These are phyloP conservation scores for Gadopsis marmoratus DNA, from an alignment of 2,797 vertebrate genomes.

Conservation along the genomic window DNA sequence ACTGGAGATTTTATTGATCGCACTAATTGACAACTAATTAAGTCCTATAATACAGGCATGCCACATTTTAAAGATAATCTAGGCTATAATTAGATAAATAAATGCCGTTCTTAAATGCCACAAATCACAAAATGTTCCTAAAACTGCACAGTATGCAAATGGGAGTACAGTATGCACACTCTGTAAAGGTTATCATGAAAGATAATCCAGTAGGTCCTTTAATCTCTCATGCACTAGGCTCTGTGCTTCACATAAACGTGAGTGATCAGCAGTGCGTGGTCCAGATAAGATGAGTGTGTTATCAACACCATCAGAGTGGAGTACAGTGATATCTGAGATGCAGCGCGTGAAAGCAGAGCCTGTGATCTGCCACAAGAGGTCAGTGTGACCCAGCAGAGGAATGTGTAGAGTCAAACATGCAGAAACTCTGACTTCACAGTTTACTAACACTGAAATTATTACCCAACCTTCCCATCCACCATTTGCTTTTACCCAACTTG, in stretches of 20 bases:
- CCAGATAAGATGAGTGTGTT: conserved; percentile 17
- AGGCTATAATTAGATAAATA: neutral
- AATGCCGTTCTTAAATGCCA: neutral
- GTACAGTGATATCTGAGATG: neutral
- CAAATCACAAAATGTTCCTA: neutral
- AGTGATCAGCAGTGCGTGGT: neutral
- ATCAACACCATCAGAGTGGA: neutral
- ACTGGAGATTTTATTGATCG: neutral
- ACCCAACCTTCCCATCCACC: neutral
- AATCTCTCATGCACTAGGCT: too few relatives aligned
- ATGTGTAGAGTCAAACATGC: neutral
- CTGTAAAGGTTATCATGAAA: neutral
- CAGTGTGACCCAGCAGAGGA: conserved; percentile 36
- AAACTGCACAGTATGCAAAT: neutral
- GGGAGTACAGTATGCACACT: neutral
- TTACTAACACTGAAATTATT: neutral
- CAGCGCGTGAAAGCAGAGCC: neutral
- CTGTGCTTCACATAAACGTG: neutral
- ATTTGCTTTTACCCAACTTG: neutral
- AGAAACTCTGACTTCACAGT: neutral
- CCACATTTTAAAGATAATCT: neutral
- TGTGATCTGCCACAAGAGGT: conserved; percentile 51
- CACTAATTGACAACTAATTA: neutral
- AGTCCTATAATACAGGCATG: neutral
- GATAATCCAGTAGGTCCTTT: neutral